Percentiles rank a stretch among this genome's conserved stretches.
phyloP scores from a whole-genome alignment of 2,888 invertebrate species.

The Buathra laborator region DNA sequence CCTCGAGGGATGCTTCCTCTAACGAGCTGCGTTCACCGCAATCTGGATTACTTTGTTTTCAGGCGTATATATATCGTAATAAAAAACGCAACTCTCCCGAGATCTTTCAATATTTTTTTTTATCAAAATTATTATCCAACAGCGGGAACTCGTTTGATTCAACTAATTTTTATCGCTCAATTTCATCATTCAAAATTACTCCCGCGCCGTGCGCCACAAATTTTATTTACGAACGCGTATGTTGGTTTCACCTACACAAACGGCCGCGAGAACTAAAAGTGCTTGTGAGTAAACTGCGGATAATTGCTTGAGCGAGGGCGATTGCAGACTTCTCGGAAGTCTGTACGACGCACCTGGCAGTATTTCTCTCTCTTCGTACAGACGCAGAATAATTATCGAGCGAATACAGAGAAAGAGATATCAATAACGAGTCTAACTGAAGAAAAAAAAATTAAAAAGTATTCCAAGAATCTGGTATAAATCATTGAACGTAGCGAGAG shows the following conservation, averaged over 20 bases:
- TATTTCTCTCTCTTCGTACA: background rate
- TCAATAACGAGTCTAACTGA: constrained; percentile 39
- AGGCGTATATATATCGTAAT: background rate
- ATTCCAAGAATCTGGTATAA: constrained; percentile 15
- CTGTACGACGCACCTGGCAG: constrained; percentile 17
- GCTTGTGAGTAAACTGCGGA: constrained; percentile 20
- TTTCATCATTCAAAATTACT: background rate
- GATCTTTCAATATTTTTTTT: background rate
- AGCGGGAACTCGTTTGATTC: too few relatives aligned
- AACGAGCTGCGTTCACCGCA: constrained; percentile 59
- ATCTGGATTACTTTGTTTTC: constrained; percentile 51
- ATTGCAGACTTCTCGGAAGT: constrained; percentile 37
- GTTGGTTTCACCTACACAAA: background rate
- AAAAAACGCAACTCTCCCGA: background rate
- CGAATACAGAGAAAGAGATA: background rate
- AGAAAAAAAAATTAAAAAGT: constrained; percentile 29
- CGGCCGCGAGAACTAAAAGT: background rate
- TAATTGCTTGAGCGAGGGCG: constrained; percentile 51
- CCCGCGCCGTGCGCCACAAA: background rate
- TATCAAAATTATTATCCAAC: too few relatives aligned
- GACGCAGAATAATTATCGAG: constrained; percentile 42
- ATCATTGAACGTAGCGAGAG: constrained; percentile 18
- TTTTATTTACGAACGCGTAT: background rate
- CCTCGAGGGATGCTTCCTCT: constrained; percentile 57
- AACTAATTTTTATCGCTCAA: background rate